phyloP scores from a whole-genome alignment of 2,797 vertebrate species.

The Spinibarbus caldwelli region DNA sequence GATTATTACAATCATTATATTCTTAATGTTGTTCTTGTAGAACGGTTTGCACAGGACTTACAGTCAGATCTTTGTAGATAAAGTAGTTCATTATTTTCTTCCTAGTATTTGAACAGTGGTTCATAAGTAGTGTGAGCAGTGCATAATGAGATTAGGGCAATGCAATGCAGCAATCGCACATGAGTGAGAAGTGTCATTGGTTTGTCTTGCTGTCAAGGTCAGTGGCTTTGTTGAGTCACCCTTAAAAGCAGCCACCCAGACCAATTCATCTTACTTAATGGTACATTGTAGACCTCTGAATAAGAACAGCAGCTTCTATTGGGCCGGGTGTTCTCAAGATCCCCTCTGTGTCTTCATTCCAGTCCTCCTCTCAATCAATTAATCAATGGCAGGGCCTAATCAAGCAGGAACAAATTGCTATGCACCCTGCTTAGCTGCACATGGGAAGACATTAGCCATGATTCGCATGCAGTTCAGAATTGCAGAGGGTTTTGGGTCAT shows the following conservation, averaged over 20 bases:
- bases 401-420: conserved; percentile 66
- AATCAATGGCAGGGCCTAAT: conserved; percentile 77
- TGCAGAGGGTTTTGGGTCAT: conserved; percentile 60
- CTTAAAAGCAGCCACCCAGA: conserved; percentile 63
- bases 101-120: background rate
- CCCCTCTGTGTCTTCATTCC: conserved; percentile 71
- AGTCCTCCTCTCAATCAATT: conserved; percentile 76
- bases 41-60: background rate
- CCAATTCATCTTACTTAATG: conserved; percentile 81
- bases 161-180: background rate
- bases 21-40: background rate
- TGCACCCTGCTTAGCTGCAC: conserved; percentile 71
- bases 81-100: background rate
- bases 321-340: conserved; percentile 66
- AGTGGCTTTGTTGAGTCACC: conserved; percentile 66
- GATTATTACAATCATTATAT: background rate
- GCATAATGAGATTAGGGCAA: conserved; percentile 34
- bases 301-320: conserved; percentile 72
- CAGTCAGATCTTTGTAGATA: background rate
- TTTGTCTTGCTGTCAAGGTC: conserved; percentile 73
- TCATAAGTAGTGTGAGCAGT: background rate
- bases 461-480: conserved; percentile 59
- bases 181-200: conserved; percentile 16
- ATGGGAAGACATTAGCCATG: conserved; percentile 62
- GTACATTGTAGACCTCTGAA: conserved; percentile 64